A percentile compares a stretch with the other conserved stretches of the same genome.
Evolutionary conservation across 2,888 invertebrate species (phyloP).

Genomic region (Coleophora deauratella): DNA sequence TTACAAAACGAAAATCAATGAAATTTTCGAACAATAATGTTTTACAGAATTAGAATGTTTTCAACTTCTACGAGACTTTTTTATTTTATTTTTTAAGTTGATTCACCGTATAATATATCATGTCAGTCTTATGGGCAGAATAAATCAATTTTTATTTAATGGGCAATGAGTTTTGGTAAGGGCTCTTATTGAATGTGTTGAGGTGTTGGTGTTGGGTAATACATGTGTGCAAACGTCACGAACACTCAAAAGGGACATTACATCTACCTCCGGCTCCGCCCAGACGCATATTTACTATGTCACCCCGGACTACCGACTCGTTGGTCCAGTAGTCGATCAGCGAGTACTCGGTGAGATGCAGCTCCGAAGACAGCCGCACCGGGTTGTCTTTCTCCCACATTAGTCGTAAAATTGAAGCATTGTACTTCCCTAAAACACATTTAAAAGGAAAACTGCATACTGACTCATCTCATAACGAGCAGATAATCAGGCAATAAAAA

Average conservation of each 20-base stretch:
- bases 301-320: conserved; percentile 79
- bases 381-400: conserved; percentile 85
- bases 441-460: conserved; percentile 15
- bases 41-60: no score
- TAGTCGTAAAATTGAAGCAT: conserved; percentile 81
- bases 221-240: conserved; percentile 19
- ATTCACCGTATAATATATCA: no score
- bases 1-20: no score
- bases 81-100: no score
- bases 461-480: conserved; percentile 3
- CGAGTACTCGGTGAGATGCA: conserved; percentile 88
- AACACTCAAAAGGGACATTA: conserved; percentile 45
- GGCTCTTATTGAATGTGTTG: no score
- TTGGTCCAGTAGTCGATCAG: conserved; percentile 82
- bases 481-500: no score
- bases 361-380: conserved; percentile 81
- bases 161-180: no score
- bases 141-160: no score
- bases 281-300: conserved; percentile 77
- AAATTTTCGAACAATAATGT: no score
- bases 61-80: no score
- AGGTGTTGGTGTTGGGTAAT: not conserved
- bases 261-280: conserved; percentile 83
- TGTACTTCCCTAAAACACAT: conserved; percentile 82
- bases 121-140: no score